phyloP scores from a whole-genome alignment of 2,888 invertebrate species.

The Sinhomidia bicolor region DNA sequence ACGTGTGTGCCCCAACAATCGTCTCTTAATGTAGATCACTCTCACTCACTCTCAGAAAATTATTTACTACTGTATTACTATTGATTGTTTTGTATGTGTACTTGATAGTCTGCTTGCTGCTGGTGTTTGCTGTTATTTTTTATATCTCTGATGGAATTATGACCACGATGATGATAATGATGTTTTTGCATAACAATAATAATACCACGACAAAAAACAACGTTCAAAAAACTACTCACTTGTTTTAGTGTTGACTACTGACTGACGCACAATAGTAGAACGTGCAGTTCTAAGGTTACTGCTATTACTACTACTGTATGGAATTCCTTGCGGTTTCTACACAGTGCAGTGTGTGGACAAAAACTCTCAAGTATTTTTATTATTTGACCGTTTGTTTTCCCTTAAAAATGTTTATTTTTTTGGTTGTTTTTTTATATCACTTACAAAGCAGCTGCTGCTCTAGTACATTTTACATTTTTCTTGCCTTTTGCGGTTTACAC shows the following conservation, averaged over 20 bases:
- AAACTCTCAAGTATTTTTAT: not conserved
- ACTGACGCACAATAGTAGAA: not conserved
- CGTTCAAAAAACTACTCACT: too few relatives aligned
- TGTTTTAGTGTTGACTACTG: constrained; percentile 26
- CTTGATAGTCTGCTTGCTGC: not conserved
- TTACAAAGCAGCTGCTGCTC: not conserved
- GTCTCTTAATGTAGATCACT: not conserved
- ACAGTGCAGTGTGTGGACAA: too few relatives aligned
- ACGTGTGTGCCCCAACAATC: not conserved
- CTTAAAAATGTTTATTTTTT: not conserved
- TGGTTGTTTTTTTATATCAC: constrained; percentile 1
- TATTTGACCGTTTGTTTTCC: not conserved
- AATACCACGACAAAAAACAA: not conserved
- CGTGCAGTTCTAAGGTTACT: constrained; percentile 33
- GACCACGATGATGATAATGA: not conserved
- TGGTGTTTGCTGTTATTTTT: too few relatives aligned
- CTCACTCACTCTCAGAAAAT: too few relatives aligned
- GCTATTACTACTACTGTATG: not conserved
- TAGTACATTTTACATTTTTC: not conserved
- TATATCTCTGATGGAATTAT: not conserved
- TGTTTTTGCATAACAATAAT: constrained; percentile 17
- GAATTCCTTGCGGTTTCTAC: not conserved
- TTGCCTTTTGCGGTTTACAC: constrained; percentile 37
- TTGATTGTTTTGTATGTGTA: not conserved
- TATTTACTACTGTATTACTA: too few relatives aligned